phyloP scores from a whole-genome alignment of 2,113 vertebrate species.

The Myrmecobius fasciatus region DNA sequence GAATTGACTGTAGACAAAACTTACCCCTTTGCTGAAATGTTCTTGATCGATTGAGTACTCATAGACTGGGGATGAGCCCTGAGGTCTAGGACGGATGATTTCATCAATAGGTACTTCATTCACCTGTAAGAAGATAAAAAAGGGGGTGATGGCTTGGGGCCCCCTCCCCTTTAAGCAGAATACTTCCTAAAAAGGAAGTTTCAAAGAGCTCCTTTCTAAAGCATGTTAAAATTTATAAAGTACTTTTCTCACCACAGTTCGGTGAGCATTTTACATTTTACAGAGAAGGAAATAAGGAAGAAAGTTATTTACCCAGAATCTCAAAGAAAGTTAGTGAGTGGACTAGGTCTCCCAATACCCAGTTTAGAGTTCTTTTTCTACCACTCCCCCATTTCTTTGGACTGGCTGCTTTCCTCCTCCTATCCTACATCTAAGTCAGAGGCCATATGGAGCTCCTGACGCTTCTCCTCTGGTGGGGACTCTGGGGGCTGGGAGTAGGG shows the following conservation, averaged over 20 bases:
- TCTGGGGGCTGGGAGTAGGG: rapidly evolving
- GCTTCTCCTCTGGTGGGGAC: not conserved
- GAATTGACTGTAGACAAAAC: not conserved
- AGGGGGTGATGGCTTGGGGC: not conserved
- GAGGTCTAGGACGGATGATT: slow-evolving; percentile 92
- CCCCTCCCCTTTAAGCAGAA: not conserved
- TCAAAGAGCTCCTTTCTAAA: not conserved
- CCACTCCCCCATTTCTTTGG: too few relatives aligned
- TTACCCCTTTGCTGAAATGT: slow-evolving; percentile 87
- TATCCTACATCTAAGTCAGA: not conserved
- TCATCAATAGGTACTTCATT: slow-evolving; percentile 87
- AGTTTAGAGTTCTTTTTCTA: not conserved
- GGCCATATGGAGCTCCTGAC: not conserved
- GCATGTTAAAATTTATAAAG: not conserved
- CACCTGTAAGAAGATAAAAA: slow-evolving; percentile 81
- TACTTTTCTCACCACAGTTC: not conserved
- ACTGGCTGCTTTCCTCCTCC: not conserved
- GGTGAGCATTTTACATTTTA: not conserved
- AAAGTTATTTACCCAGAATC: not conserved
- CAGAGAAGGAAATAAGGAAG: not conserved
- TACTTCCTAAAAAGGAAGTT: not conserved
- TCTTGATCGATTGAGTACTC: slow-evolving; percentile 87
- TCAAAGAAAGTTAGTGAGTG: not conserved
- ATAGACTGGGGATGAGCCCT: slow-evolving; percentile 96
- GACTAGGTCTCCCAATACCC: not conserved